phyloP scores from a whole-genome alignment of 2,888 invertebrate genomes.

The Chalcis sispes region DNA sequence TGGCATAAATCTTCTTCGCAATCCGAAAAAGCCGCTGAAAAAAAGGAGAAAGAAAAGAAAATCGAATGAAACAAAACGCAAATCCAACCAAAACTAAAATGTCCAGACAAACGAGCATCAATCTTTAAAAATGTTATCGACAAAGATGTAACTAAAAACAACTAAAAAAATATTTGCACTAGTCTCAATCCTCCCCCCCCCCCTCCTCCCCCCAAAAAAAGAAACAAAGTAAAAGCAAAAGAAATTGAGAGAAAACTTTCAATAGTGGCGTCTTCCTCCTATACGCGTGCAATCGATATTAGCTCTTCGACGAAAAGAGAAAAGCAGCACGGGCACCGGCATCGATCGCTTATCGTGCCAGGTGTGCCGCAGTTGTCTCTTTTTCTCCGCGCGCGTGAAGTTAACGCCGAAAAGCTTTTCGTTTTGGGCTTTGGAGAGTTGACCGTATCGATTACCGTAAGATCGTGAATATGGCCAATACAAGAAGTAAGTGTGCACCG shows the following conservation, averaged over 20 bases:
- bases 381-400: no score
- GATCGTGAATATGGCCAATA: no score
- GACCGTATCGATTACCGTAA: no score
- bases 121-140: constrained; percentile 37
- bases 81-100: constrained; percentile 16
- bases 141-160: constrained; percentile 15
- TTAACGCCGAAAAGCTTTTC: no score
- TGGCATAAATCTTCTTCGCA: constrained; percentile 28
- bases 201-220: background rate
- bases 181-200: no score
- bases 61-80: background rate
- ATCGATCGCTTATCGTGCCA: constrained; percentile 37
- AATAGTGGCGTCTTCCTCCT: no score
- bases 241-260: constrained; percentile 18
- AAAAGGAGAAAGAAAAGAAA: constrained; percentile 12
- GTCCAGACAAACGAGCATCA: constrained; percentile 22
- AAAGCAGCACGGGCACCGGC: constrained; percentile 26
- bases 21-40: constrained; percentile 9
- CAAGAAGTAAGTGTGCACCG: no score
- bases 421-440: background rate
- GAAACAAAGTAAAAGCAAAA: background rate
- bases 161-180: constrained; percentile 2
- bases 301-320: constrained; percentile 1
- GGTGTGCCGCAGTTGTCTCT: constrained; percentile 1
- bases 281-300: constrained; percentile 27